Conservation (phyloP, 1,140 invertebrate species). For the Palaemon carinicauda region DNA sequence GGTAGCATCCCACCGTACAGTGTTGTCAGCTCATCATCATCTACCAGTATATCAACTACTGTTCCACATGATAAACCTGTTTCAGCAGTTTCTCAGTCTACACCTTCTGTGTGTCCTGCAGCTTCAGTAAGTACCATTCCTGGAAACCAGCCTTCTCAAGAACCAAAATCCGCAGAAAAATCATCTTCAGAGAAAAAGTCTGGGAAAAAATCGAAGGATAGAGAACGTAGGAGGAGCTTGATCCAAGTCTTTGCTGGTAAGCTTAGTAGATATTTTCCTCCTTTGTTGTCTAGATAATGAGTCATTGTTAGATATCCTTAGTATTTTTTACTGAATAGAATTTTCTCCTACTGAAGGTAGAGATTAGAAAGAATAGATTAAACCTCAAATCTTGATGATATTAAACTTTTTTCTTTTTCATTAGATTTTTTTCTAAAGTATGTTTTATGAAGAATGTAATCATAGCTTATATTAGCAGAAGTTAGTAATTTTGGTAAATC, state of each 20-base stretch:
- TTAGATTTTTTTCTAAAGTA: no score
- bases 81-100: not conserved
- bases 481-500: no score
- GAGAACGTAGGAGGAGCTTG: constrained; percentile 79
- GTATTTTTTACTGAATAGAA: no score
- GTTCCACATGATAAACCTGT: not conserved
- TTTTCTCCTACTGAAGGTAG: no score
- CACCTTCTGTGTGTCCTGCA: not conserved
- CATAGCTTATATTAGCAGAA: no score
- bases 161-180: not conserved
- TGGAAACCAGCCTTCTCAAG: constrained; percentile 13
- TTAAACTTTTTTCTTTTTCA: no score
- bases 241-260: constrained; percentile 85
- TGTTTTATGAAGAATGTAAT: no score
- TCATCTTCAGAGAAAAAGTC: constrained; percentile 40
- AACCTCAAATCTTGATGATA: no score
- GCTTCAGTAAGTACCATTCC: not conserved
- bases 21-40: not conserved
- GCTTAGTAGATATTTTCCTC: not conserved
- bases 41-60: not conserved
- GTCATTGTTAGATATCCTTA: no score
- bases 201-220: constrained; percentile 67
- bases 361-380: no score
- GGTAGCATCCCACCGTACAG: not conserved
- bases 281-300: no score